These are phyloP conservation scores for Amphipoea oculea DNA, from an alignment of 2,888 invertebrate genomes.

Conservation along the genomic window DNA sequence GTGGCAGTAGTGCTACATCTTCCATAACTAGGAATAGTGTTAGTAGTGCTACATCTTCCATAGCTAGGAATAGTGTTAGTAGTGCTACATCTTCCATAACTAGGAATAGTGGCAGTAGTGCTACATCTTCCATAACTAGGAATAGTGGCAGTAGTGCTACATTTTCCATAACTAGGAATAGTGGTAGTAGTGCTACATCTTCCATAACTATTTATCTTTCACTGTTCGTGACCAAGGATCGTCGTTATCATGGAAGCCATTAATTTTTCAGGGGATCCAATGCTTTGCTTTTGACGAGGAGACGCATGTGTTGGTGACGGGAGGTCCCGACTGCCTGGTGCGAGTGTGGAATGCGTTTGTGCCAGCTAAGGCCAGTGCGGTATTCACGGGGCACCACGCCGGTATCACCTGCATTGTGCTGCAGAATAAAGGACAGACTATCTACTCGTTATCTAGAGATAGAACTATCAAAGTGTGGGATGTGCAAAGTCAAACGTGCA, in stretches of 20 bases:
- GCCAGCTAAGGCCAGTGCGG: conserved; percentile 91
- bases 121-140: no score
- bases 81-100: no score
- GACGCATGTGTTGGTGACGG: conserved; percentile 91
- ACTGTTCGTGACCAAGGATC: background rate
- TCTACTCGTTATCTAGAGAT: conserved; percentile 94
- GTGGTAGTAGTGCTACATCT: background rate
- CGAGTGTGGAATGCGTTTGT: conserved; percentile 96
- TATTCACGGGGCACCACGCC: conserved; percentile 93
- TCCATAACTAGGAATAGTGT: no score
- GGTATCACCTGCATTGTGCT: conserved; percentile 92
- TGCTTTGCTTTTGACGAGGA: conserved; percentile 92
- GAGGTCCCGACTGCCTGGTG: conserved; percentile 94
- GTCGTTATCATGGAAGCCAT: background rate
- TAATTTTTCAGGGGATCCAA: conserved; percentile 88
- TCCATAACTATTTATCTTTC: background rate
- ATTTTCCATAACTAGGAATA: no score
- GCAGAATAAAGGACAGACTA: conserved; percentile 91
- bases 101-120: no score
- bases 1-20: no score
- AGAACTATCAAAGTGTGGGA: conserved; percentile 95
- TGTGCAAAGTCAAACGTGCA: conserved; percentile 91
- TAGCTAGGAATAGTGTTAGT: no score
- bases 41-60: no score
- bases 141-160: no score